Percentiles rank a stretch among this genome's conserved stretches.
Conservation (phyloP, 2,113 vertebrate species). For the Dendropsophus ebraccatus region DNA sequence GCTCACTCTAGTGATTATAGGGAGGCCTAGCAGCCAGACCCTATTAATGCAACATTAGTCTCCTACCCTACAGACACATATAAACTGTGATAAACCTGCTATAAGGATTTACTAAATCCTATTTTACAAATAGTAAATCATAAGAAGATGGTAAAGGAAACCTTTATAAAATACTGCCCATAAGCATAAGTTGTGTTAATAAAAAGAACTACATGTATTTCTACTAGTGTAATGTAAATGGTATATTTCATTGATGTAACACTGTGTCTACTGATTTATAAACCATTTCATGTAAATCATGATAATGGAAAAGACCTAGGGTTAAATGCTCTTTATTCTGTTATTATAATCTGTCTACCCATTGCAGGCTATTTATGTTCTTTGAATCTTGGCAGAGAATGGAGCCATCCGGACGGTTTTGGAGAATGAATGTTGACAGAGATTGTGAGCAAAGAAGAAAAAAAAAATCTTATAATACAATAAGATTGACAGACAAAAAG, state of each 20-base stretch:
- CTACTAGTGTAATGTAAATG: background rate
- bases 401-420: background rate
- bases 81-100: too few relatives aligned
- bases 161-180: too few relatives aligned
- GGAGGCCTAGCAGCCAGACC: too few relatives aligned
- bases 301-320: background rate
- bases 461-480: conserved; percentile 3
- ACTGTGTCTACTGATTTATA: background rate
- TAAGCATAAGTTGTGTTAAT: background rate
- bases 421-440: conserved; percentile 18
- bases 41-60: too few relatives aligned
- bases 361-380: background rate
- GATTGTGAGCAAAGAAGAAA: background rate
- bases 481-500: background rate
- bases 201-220: background rate
- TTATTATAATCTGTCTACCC: conserved; percentile 8
- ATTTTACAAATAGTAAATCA: too few relatives aligned
- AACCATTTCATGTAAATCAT: conserved; percentile 11
- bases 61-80: too few relatives aligned
- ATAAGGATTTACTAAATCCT: too few relatives aligned
- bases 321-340: conserved; percentile 12
- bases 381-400: conserved; percentile 26
- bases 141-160: too few relatives aligned
- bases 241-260: background rate
- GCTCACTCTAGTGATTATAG: too few relatives aligned